These are phyloP conservation scores for Athene noctua DNA, from an alignment of 2,113 vertebrate genomes.

Conservation along the genomic window DNA sequence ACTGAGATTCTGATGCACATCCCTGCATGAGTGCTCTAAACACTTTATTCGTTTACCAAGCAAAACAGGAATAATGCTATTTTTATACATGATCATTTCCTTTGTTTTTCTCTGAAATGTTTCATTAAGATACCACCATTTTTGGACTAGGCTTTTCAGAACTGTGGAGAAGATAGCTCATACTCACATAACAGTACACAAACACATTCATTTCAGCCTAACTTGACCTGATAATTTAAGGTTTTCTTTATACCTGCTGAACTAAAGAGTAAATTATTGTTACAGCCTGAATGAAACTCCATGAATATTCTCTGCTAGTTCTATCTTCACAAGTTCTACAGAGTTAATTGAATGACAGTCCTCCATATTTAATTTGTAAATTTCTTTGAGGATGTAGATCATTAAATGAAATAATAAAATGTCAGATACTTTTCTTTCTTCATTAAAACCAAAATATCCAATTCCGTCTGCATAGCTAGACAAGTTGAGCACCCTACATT, in stretches of 20 bases:
- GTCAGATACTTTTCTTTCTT: not conserved
- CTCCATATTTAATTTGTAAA: not conserved
- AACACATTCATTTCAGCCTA: not conserved
- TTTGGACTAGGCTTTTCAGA: not conserved
- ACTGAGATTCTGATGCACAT: fast-evolving
- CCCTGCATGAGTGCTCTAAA: not conserved
- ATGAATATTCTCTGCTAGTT: not conserved
- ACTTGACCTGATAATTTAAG: fast-evolving
- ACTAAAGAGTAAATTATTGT: not conserved
- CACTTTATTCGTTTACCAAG: not conserved
- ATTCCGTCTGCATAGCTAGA: not conserved
- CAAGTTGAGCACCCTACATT: not conserved
- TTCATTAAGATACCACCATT: not conserved
- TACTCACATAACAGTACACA: not conserved
- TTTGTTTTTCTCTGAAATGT: not conserved
- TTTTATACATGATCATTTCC: not conserved
- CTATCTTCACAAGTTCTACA: not conserved
- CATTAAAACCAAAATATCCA: not conserved
- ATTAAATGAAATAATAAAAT: not conserved
- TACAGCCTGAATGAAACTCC: not conserved
- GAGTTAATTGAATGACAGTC: not conserved
- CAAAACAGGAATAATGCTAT: not conserved
- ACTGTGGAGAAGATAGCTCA: not conserved
- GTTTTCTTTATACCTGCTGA: not conserved
- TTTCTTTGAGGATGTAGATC: not conserved